A percentile compares a stretch with the other conserved stretches of the same genome.
Conservation (phyloP, 2,113 vertebrate species). For the Crotalus viridis region DNA sequence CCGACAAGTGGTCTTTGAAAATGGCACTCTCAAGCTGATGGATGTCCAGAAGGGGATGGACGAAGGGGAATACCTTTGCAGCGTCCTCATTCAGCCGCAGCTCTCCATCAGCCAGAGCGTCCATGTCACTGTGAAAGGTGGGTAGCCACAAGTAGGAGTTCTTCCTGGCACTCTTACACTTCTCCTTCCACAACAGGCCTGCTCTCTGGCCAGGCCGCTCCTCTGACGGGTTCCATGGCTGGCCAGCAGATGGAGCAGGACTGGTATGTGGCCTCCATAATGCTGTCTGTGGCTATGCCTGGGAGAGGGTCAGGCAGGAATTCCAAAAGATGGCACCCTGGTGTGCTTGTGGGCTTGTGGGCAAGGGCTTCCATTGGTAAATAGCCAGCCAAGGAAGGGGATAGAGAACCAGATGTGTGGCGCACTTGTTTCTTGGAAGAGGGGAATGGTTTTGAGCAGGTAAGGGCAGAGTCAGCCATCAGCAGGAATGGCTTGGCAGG, state of each 20-base stretch:
- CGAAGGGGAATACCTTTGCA: constrained; percentile 94
- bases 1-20: constrained; percentile 97
- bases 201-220: neutral
- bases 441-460: neutral
- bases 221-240: neutral
- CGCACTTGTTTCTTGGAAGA: neutral
- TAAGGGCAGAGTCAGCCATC: neutral
- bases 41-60: constrained; percentile 99
- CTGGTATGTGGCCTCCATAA: neutral
- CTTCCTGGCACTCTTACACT: too few species aligned
- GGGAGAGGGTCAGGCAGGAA: neutral
- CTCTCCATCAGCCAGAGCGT: constrained; percentile 97
- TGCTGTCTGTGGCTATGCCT: neutral
- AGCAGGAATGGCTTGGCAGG: neutral
- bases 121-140: constrained; percentile 96
- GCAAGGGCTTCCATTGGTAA: neutral
- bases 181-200: neutral
- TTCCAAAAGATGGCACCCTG: neutral
- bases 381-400: neutral
- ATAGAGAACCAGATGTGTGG: neutral
- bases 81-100: constrained; percentile 95
- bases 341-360: neutral
- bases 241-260: neutral
- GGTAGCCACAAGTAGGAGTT: constrained; percentile 22
- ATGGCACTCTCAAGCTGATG: constrained; percentile 94